Conservation (phyloP, 2,888 invertebrate genomes). For the Stenchaetothrips biformis region DNA sequence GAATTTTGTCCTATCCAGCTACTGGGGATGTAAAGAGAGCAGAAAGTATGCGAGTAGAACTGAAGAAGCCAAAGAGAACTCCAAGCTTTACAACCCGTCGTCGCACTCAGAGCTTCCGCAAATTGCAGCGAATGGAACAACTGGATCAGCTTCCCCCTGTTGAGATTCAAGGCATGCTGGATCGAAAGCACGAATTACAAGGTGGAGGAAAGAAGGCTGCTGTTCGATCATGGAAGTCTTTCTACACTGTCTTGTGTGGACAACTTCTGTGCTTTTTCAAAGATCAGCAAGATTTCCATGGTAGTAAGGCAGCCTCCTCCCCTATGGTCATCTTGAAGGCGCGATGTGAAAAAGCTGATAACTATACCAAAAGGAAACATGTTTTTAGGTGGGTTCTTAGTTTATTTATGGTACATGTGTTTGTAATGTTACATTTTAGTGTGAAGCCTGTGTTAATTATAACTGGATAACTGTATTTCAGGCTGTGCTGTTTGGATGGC, state of each 20-base stretch:
- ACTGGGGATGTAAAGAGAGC: conserved; percentile 66
- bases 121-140: conserved; percentile 57
- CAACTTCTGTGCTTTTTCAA: conserved; percentile 97
- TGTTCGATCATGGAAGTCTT: conserved; percentile 91
- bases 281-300: conserved; percentile 84
- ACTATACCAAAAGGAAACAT: conserved; percentile 92
- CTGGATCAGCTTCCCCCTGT: conserved; percentile 70
- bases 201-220: conserved; percentile 92
- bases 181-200: conserved; percentile 91
- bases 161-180: conserved; percentile 84
- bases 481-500: conserved; percentile 80
- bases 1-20: conserved; percentile 26
- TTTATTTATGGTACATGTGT: not conserved
- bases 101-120: conserved; percentile 79
- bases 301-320: conserved; percentile 81
- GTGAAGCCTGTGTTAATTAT: not conserved
- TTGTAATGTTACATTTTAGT: not conserved
- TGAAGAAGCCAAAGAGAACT: conserved; percentile 81
- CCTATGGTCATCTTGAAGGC: conserved; percentile 74
- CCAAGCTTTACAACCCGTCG: conserved; percentile 93
- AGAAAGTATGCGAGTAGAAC: conserved; percentile 79
- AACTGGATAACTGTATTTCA: conserved; percentile 40
- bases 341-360: conserved; percentile 77
- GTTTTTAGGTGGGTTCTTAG: conserved; percentile 59
- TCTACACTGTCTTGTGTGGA: conserved; percentile 92